A percentile compares a stretch with the other conserved stretches of the same genome.
Conservation (phyloP, 2,888 invertebrate genomes). For the Cryptophagus acutangulus region DNA sequence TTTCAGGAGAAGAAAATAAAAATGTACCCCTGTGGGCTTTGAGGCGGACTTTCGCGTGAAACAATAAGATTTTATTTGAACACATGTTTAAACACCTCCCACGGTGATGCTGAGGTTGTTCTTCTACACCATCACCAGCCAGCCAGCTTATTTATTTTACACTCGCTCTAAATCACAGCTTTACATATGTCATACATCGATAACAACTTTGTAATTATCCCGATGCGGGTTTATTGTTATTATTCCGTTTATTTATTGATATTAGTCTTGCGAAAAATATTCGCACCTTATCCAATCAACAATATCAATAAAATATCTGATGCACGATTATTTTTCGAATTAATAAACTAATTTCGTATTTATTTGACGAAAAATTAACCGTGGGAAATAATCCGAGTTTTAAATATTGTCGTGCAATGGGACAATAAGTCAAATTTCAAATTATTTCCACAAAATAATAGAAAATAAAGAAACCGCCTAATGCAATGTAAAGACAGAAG, state of each 20-base stretch:
- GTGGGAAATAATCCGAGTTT: too few species aligned
- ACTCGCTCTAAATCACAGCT: conserved; percentile 18
- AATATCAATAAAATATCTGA: not conserved
- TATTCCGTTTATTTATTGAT: too few species aligned
- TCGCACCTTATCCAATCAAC: too few species aligned
- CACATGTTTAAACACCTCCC: conserved; percentile 42
- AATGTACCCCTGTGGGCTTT: conserved; percentile 29
- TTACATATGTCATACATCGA: conserved; percentile 22
- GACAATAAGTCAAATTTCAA: conserved; percentile 46
- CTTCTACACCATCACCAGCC: conserved; percentile 7
- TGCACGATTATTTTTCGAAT: not conserved
- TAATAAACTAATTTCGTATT: too few species aligned
- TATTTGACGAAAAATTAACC: too few species aligned
- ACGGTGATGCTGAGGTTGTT: conserved; percentile 19
- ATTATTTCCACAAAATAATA: conserved; percentile 36
- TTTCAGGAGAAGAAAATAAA: conserved; percentile 5
- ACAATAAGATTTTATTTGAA: conserved; percentile 45
- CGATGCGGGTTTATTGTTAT: not conserved
- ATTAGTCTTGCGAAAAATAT: too few species aligned
- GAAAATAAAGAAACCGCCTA: conserved; percentile 33
- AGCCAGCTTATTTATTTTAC: conserved; percentile 18
- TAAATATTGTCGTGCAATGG: too few species aligned
- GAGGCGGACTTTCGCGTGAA: conserved; percentile 39
- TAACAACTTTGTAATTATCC: conserved; percentile 23
- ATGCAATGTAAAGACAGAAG: conserved; percentile 46